phyloP scores from a whole-genome alignment of 2,113 vertebrate species.

The Chaetodon auriga region DNA sequence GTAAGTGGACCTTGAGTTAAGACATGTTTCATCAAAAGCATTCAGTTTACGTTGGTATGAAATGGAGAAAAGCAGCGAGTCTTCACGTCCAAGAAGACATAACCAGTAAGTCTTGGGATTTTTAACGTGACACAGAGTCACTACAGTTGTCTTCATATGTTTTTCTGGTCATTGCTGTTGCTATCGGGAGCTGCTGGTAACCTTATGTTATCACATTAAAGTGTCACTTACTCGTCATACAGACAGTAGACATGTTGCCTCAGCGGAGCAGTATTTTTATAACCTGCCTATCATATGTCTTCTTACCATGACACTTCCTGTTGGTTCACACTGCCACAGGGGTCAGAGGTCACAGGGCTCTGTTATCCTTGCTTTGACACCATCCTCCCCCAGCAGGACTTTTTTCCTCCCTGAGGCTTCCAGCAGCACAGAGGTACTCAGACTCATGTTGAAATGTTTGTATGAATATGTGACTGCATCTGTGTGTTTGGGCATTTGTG shows the following conservation, averaged over 20 bases:
- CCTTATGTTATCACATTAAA: neutral
- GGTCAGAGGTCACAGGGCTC: slow-evolving; percentile 45
- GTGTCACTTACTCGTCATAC: neutral
- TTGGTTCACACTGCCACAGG: slow-evolving; percentile 35
- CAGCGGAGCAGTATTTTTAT: slow-evolving; percentile 34
- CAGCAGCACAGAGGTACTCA: slow-evolving; percentile 7
- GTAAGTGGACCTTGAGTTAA: neutral
- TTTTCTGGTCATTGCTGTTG: neutral
- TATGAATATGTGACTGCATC: slow-evolving; percentile 29
- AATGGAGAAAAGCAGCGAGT: neutral
- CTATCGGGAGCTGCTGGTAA: neutral
- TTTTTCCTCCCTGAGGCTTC: neutral
- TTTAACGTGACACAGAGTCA: neutral
- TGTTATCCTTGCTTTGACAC: slow-evolving; percentile 30
- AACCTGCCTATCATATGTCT: slow-evolving; percentile 33
- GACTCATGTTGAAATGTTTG: slow-evolving; percentile 23
- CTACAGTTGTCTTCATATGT: neutral
- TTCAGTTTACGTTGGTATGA: neutral
- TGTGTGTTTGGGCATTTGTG: slow-evolving; percentile 38
- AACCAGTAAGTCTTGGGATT: neutral
- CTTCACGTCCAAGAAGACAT: too few relatives aligned
- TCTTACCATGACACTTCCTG: slow-evolving; percentile 49
- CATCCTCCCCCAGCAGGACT: neutral
- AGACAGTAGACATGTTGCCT: neutral
- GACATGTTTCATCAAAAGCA: neutral